A percentile compares a stretch with the other conserved stretches of the same genome.
Evolutionary conservation across 2,797 vertebrate genomes (phyloP).

Genomic region (Xenentodon cancila): DNA sequence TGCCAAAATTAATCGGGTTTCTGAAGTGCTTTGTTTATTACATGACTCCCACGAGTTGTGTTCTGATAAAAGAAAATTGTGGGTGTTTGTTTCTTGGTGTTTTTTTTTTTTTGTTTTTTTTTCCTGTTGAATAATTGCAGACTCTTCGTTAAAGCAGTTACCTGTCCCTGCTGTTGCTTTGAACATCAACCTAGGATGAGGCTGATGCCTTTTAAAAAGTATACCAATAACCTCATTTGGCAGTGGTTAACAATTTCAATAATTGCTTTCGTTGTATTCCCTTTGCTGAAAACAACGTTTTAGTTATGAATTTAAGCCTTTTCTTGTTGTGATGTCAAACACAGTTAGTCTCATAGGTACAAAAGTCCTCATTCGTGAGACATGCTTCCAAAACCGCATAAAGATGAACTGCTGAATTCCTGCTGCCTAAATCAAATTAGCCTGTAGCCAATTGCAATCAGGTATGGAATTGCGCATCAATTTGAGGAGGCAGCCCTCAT

Average conservation of each 20-base stretch:
- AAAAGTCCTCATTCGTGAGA: conserved; percentile 14
- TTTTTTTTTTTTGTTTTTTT: background rate
- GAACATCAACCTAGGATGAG: background rate
- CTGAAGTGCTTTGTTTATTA: conserved; percentile 23
- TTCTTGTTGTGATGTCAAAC: conserved; percentile 15
- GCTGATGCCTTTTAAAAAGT: background rate
- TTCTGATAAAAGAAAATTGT: background rate
- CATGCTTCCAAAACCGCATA: conserved; percentile 17
- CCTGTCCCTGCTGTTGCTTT: background rate
- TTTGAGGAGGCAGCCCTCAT: conserved; percentile 22
- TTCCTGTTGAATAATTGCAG: too few species aligned
- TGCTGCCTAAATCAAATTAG: conserved; percentile 52
- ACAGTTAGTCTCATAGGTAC: background rate
- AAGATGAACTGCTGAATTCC: conserved; percentile 44
- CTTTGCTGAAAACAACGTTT: background rate
- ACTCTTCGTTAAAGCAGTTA: background rate
- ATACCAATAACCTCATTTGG: background rate
- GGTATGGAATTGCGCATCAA: conserved; percentile 36
- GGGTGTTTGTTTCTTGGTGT: conserved; percentile 6
- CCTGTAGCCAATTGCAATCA: conserved; percentile 49
- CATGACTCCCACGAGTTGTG: background rate
- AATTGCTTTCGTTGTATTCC: background rate
- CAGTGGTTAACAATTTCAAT: background rate
- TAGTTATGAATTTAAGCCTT: conserved; percentile 27
- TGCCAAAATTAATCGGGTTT: conserved; percentile 13